Base-by-base conservation (phyloP, 2,888 invertebrate genomes). In the Amiota mariae region DNA sequence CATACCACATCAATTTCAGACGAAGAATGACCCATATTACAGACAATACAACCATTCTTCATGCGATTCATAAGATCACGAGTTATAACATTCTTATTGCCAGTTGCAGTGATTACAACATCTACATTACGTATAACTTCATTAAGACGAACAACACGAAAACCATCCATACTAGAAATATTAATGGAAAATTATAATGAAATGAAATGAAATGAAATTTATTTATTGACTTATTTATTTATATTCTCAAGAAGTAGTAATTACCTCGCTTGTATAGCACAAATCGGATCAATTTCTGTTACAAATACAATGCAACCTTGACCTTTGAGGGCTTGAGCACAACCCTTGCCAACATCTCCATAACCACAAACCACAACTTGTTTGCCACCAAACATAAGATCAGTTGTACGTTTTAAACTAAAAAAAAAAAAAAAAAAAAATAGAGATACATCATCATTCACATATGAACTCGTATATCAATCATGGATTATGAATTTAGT, bases 221-320 rank as follows among this genome's bases (percentile, higher is more conserved):
- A n/a, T n/a, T n/a, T n/a, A n/a, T n/a, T n/a, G n/a, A n/a, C n/a
- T n/a, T n/a, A n/a, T n/a, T n/a, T 15, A n/a, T 47, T n/a, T 46
- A 49, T 13, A 67, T 11, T 51, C 13, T 13, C 46, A 13, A 64
- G n/a, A n/a, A n/a, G n/a, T n/a, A n/a, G 3, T 47, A 15, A n/a
- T 2, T 91, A 94, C 94, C 95, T 94, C 24, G 98, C 98, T 91
- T 98, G 98, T 15, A 98, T 91, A 8, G 98, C 98, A 91, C 98
- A 98, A 86, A 98, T 98, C 0, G 98, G 98, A 91, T 98, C 98
- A 80, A 98, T 97, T 92, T 98, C 98, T 15, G 98, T 97, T 9
- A 93, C 91, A 79, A 92, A 92, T 0, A 93, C 97, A 79, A 97
- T 95, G 90, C 97, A 96, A 11, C 98, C 98, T 72, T 98, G 91